Evolutionary conservation across 1,140 invertebrate genomes (phyloP).

Genomic region (Rhopalosiphum padi): DNA sequence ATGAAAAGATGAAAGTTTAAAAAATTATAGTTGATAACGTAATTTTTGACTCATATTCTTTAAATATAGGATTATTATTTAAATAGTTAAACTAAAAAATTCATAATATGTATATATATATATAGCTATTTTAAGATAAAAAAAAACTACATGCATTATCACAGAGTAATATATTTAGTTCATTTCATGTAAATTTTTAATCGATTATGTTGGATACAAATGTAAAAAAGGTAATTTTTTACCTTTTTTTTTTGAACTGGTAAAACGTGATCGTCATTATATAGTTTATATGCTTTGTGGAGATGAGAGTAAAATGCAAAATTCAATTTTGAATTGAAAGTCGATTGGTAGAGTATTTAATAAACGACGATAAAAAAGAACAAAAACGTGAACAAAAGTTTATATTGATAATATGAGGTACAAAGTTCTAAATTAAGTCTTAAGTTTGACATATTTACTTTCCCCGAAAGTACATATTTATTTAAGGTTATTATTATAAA

Average conservation of each 20-base stretch:
- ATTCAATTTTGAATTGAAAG: conserved; percentile 42
- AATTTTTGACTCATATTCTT: background rate
- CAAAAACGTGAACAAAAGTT: background rate
- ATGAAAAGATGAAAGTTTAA: background rate
- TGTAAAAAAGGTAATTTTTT: background rate
- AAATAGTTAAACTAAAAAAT: background rate
- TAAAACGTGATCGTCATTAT: conserved; percentile 48
- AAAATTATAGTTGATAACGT: background rate
- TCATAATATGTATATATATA: background rate
- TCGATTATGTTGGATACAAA: conserved; percentile 4
- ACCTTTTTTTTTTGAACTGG: background rate
- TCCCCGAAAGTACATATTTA: background rate
- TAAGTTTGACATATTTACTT: background rate
- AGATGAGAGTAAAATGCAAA: background rate
- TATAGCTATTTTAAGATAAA: background rate
- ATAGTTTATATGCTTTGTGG: background rate
- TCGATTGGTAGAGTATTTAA: conserved; percentile 17
- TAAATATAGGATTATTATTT: background rate
- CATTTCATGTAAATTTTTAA: conserved; percentile 31
- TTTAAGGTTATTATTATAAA: background rate
- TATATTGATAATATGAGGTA: background rate
- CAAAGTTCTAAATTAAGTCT: background rate
- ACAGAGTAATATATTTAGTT: conserved; percentile 22
- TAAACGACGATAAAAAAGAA: background rate
- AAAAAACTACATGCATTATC: background rate